Conservation (phyloP, 2,797 vertebrate species). For the Zalophus californianus region DNA sequence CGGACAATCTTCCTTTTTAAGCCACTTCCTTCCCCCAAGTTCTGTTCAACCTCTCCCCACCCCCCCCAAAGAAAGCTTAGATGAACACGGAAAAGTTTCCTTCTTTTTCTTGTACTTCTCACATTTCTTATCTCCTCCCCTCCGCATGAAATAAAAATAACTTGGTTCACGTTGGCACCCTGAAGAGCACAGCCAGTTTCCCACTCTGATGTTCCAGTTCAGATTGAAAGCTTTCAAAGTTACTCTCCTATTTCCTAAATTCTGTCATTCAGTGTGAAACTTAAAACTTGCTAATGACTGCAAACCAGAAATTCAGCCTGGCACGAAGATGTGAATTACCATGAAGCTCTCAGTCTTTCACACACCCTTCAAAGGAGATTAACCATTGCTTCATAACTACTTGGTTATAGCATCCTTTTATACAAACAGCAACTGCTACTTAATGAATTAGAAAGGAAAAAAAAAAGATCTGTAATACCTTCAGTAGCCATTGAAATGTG, state of each 20-base stretch:
- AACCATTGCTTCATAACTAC: constrained; percentile 60
- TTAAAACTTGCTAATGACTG: constrained; percentile 83
- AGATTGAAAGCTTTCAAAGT: constrained; percentile 56
- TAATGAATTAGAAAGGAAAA: constrained; percentile 77
- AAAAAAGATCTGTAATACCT: constrained; percentile 64
- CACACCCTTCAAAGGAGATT: constrained; percentile 77
- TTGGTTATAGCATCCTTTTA: constrained; percentile 68
- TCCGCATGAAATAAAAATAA: constrained; percentile 38
- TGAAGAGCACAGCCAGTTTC: constrained; percentile 19
- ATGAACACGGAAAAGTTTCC: constrained; percentile 4
- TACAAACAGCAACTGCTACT: constrained; percentile 63
- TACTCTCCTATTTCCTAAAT: constrained; percentile 78
- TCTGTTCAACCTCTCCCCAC: background rate
- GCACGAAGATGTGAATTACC: constrained; percentile 81
- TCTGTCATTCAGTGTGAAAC: constrained; percentile 84
- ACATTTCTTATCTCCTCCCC: constrained; percentile 47
- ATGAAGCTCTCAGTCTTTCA: constrained; percentile 72
- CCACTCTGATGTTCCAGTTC: background rate
- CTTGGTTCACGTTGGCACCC: background rate
- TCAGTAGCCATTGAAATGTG: constrained; percentile 59
- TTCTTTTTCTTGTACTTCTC: constrained; percentile 46
- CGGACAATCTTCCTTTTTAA: constrained; percentile 58
- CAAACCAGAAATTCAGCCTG: constrained; percentile 60
- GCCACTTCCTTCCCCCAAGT: constrained; percentile 38
- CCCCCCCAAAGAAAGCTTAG: constrained; percentile 17